phyloP scores from a whole-genome alignment of 2,113 vertebrate species.

The Corvus hawaiiensis region DNA sequence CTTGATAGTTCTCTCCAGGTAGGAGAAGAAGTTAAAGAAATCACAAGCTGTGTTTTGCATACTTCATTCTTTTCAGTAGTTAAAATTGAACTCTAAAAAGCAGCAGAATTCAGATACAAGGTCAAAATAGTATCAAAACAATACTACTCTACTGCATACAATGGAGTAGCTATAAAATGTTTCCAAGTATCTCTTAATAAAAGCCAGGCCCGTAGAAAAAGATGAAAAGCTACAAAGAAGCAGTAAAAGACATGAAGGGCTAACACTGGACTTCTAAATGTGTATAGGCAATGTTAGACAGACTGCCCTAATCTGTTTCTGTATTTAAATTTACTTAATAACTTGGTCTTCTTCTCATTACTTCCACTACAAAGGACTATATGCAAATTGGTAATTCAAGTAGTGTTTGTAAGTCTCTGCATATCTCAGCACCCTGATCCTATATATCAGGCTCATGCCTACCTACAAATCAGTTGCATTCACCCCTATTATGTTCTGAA shows the following conservation, averaged over 20 bases:
- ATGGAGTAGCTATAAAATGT: background rate
- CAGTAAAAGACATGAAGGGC: background rate
- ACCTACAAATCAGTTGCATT: background rate
- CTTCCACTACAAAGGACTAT: background rate
- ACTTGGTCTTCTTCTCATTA: background rate
- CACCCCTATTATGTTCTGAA: background rate
- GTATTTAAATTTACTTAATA: background rate
- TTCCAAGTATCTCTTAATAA: background rate
- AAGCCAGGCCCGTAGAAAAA: background rate
- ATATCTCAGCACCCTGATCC: background rate
- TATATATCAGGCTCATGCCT: background rate
- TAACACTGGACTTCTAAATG: background rate
- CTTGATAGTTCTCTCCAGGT: background rate
- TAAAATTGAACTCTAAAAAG: background rate
- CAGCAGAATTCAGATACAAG: background rate
- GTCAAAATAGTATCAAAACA: background rate
- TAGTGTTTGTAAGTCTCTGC: background rate
- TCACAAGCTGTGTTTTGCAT: background rate
- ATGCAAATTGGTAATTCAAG: background rate
- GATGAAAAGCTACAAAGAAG: background rate
- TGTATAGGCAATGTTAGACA: background rate
- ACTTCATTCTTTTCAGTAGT: background rate
- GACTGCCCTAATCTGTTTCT: background rate
- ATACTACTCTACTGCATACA: background rate
- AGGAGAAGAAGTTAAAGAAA: background rate